Conservation (phyloP, 37 sponge, comb jelly and placozoan species). For the Spongia lamella region DNA sequence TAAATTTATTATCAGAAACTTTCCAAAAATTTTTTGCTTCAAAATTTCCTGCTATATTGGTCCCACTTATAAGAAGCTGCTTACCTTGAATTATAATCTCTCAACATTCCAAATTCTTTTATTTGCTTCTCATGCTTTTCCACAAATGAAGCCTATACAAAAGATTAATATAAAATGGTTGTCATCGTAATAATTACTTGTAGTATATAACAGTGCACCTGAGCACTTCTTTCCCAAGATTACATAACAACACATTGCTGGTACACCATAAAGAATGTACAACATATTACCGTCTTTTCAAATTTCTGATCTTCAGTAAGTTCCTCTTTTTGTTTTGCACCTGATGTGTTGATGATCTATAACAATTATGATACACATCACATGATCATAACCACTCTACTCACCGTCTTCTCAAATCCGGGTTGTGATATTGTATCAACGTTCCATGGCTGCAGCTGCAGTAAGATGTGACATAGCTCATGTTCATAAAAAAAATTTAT, state of each 20-base stretch:
- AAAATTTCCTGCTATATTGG: too few species aligned
- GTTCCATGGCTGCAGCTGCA: conserved; percentile 83
- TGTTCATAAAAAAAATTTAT: too few species aligned
- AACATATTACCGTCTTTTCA: conserved; percentile 30
- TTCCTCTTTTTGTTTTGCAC: too few species aligned
- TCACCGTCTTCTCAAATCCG: conserved; percentile 82
- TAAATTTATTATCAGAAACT: too few species aligned
- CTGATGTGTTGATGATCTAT: not conserved
- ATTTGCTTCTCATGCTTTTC: conserved; percentile 66
- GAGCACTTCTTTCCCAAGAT: too few species aligned
- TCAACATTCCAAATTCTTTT: conserved; percentile 80
- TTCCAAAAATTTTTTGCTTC: too few species aligned
- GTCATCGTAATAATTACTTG: not conserved
- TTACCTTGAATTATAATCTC: conserved; percentile 75
- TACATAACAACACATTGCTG: not conserved
- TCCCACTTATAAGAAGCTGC: too few species aligned
- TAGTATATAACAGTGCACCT: too few species aligned
- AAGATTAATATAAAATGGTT: not conserved
- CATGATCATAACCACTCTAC: not conserved
- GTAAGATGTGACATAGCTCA: not conserved
- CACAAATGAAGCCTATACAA: conserved; percentile 38
- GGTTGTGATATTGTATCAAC: conserved; percentile 86
- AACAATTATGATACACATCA: not conserved
- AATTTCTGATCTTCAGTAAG: conserved; percentile 19
- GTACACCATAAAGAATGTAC: not conserved